Evolutionary conservation across 2,888 invertebrate species (phyloP), one percentile per base, ranked within the genome.

Genomic region (Azorinus chamasolen): DNA sequence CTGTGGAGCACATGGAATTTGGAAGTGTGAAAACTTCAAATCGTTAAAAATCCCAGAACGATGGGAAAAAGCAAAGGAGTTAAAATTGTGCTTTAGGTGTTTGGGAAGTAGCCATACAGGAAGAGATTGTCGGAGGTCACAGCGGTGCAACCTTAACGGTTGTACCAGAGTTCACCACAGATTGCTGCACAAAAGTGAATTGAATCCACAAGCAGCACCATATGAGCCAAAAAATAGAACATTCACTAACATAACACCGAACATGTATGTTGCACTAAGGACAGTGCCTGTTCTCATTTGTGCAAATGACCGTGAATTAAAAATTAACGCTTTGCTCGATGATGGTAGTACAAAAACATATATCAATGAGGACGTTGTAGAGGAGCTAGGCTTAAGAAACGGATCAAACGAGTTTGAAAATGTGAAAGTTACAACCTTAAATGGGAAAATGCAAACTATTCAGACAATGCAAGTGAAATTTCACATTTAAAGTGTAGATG

Each of bases 311-410:
- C 32, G 39, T 39, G 37, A 39, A 50, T 32, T 69, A 18, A 39
- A 45, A 37, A 51, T 76, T 3, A 83, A 83, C 51, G 79, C 83
- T 5, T 18, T 79, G 32, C 41, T 83, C 16, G 79, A 73, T 63
- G 83, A 83, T 65, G 83, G 68, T 1, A 83, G 79, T 27, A 79
- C 79, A 14, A 65, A 70, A 37, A 77, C 79, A n/a, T 77, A 78
- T 57, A 48, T 77, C n/a, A 69, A 80, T 43, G 37, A 53, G 12
- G 66, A 68, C 53, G 66, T 74, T 20, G 66, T 62, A 10, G 69
- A 65, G 0, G 77, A 80, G 41, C 22, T 51, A 4, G 24, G 24
- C 4, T 22, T 51, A 18, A 25, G 8, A 51, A 25, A 16, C 22
- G 24, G 25, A 22, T 16, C 5, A 51, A 25, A 16, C 22, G 24